Evolutionary conservation across 2,113 vertebrate species (phyloP).

Genomic region (Aegotheles bennettii): DNA sequence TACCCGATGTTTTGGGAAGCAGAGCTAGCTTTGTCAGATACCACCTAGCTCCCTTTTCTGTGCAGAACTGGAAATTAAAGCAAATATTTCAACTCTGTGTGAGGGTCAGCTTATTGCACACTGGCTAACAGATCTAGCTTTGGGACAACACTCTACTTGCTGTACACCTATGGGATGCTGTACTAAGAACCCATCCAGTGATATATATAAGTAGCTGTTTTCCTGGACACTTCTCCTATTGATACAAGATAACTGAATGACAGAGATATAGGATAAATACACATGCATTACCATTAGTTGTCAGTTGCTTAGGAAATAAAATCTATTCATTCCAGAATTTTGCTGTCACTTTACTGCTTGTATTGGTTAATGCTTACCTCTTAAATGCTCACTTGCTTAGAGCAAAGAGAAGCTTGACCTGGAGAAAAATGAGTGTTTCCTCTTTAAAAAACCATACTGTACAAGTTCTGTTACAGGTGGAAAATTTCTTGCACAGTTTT

Average conservation of each 20-base stretch:
- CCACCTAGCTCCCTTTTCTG: too few relatives aligned
- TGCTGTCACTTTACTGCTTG: neutral
- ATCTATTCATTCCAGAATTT: neutral
- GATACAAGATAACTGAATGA: neutral
- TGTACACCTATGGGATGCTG: neutral
- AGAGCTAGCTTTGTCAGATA: too few relatives aligned
- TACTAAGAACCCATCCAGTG: neutral
- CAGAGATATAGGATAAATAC: neutral
- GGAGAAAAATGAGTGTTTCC: neutral
- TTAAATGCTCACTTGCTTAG: too few relatives aligned
- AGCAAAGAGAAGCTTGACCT: neutral
- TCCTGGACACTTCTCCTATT: neutral
- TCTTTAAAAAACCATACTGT: neutral
- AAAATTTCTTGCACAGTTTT: neutral
- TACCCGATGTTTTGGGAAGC: too few relatives aligned
- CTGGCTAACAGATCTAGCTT: too few relatives aligned
- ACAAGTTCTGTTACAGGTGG: neutral
- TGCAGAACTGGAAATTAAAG: too few relatives aligned
- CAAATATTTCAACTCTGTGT: too few relatives aligned
- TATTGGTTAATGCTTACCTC: neutral
- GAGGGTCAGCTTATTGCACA: too few relatives aligned
- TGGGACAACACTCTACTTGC: too few relatives aligned
- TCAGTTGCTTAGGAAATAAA: neutral
- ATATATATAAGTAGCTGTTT: neutral
- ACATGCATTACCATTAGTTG: neutral